Base-by-base conservation (phyloP, 2,888 invertebrate genomes). In the Deladenus siricidicola region DNA sequence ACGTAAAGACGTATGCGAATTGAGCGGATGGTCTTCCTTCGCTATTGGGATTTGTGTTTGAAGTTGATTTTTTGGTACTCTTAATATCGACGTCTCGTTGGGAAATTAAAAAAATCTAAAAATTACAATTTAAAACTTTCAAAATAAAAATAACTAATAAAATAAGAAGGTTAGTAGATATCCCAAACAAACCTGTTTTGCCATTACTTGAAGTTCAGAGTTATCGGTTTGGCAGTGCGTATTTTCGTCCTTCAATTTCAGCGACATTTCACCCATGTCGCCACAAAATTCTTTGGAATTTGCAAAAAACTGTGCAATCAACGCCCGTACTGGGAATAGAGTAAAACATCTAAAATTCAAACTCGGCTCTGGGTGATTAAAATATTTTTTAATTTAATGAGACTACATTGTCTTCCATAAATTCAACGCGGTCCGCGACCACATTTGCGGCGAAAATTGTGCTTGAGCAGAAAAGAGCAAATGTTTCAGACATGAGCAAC, bases 201-300 rank as follows among this genome's bases (percentile, higher is more conserved):
- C 67, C 64, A 68, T 64, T 19, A 53, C 43, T 45, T 54, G 53
- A 3, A 64, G 51, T 26, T 64, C 64, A 4, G 66, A 28, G 42
- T 47, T 50, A 44, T 64, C 64, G n/a, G 42, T 17, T 1, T 21
- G 19, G 29, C 28, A 21, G 10, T 14, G 19, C 19, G 8, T 14
- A 21, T 61, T 29, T 14, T 30, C 28, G 10, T n/a, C 60, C 23
- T 68, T 59, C 30, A 62, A 28, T 14, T 56, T 29, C 43, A 66
- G 43, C 24, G 48, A 56, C 17, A 74, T 64, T 50, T 68, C 63
- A 24, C 71, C 71, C 28, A 69, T 64, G 49, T 75, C 74, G 2
- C 72, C 73, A 79, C 91, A 91, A 81, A 92, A 93, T 78, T 90
- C 91, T 74, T 90, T 89, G 0, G 92, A 92, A 77, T 89, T 87